Evolutionary conservation across 2,797 vertebrate genomes (phyloP), one percentile per base, ranked within the genome.

Genomic region (Manis pentadactyla): DNA sequence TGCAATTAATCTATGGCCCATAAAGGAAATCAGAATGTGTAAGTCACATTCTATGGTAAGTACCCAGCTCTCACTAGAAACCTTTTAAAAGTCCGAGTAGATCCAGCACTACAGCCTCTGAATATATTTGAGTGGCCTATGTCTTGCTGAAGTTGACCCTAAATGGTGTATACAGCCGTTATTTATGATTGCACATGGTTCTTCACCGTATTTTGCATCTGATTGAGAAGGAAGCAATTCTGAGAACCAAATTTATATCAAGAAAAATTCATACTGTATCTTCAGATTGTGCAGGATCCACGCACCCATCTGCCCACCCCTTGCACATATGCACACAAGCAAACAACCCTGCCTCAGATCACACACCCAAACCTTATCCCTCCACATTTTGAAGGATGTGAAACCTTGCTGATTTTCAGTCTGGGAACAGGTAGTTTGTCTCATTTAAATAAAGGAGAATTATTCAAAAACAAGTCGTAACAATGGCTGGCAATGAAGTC

Each of bases 401-500:
- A 86, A 81, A 87, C 39, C 78, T 68, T 85, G 23, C 37, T 86
- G 77, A 86, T 63, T 57, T 63, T 57, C 59, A 66, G 49, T 81
- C 53, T 85, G 75, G 64, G 29, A 42, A 83, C 2, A 49, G 75
- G 66, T 77, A 75, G 77, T 91, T 39, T 93, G 93, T 89, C 68
- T 97, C 91, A 96, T 94, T 97, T 96, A 97, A 95, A 95, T 37
- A 37, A 78, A n/a, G 42, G 88, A 89, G 91, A 78, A 91, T 74
- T 96, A 97, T 86, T 95, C 88, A 95, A 95, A 92, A 97, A 89
- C 93, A 94, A 96, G 79, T 91, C 49, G 95, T 81, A 91, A 96
- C 94, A 94, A 93, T 87, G 90, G 92, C 57, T 87, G 31, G 63
- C 97, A 95, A 97, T 84, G 39, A 92, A 86, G 34, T 68, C 97